Base-by-base conservation (phyloP, 2,113 vertebrate species). In the Leptobrachium ailaonicum region DNA sequence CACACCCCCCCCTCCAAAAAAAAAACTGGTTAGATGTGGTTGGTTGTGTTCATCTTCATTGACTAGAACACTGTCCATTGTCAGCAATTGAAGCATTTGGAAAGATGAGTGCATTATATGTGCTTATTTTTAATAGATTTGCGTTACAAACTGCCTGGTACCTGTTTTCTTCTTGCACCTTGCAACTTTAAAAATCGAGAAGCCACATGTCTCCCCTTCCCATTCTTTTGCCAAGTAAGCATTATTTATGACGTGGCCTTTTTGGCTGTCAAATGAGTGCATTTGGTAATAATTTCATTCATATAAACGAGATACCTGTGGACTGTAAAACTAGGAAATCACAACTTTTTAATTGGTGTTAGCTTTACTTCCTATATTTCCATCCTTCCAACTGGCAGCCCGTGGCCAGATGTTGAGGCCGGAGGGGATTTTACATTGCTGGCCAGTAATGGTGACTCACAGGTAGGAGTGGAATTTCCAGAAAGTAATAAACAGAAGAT, bases 231-330 rank as follows among this genome's bases (percentile, higher is more conserved):
- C 45, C 50, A 5, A 54, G 9, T 47, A 76, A 14, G 40, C 14
- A 13, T 67, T 42, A 76, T 68, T 76, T 76, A 76, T 76, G 14
- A 76, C 67, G 75, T 76, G 75, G 47, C 12, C 54, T 76, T 76
- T 76, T 41, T 76, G 64, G 75, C 66, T 54, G 75, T 76, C 64
- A 68, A 68, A 64, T 53, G 41, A 66, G 7, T 50, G 56, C 75
- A 76, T 76, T 76, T 76, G 75, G 75, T 67, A 76, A 12, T 68
- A 13, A 76, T 76, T 68, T 50, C 41, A 41, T 41, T n/a, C 50
- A 45, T 6, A 64, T 76, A 32, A 53, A 76, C 53, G 45, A 76
- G 75, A 76, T 76, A 76, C 64, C 75, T 56, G 64, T 76, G 75
- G 10, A 63, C 62, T 76, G 42, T 76, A 76, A 68, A 54, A 32